A percentile compares a stretch with the other conserved stretches of the same genome.
Evolutionary conservation across 2,888 invertebrate genomes (phyloP).

Genomic region (Drosophila mettleri): DNA sequence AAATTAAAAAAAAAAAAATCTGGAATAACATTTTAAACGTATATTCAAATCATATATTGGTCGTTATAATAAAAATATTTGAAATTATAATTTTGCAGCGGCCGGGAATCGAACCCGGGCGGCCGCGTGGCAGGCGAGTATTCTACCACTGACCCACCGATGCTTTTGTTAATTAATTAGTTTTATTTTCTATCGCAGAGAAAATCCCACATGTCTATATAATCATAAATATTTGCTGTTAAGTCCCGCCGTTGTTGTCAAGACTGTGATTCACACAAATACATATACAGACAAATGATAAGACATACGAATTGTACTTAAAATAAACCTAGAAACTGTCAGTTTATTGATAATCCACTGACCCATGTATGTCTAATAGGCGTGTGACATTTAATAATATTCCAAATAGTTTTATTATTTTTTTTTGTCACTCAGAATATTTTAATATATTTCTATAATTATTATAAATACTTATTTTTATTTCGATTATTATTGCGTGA

Average conservation of each 20-base stretch:
- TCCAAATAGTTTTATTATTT: no score
- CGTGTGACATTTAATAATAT: no score
- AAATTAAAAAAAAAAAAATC: background rate
- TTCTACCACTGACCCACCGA: constrained; percentile 71
- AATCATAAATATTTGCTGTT: background rate
- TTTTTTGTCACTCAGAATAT: background rate
- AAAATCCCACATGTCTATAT: background rate
- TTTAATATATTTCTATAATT: background rate
- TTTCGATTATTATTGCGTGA: background rate
- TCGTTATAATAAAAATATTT: background rate
- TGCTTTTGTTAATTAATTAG: background rate
- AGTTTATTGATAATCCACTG: constrained; percentile 29
- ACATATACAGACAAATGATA: background rate
- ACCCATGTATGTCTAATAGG: background rate
- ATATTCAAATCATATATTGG: background rate
- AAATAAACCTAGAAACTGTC: constrained; percentile 16
- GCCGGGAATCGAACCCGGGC: constrained; percentile 82
- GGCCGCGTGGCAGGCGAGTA: constrained; percentile 82
- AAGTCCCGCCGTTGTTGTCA: background rate
- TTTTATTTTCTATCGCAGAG: background rate
- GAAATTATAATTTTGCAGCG: constrained; percentile 36
- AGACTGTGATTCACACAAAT: background rate
- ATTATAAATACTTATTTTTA: background rate
- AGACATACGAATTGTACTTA: background rate
- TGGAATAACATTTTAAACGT: background rate